Base-by-base conservation (phyloP, 2,797 vertebrate genomes). In the Monodelphis domestica region DNA sequence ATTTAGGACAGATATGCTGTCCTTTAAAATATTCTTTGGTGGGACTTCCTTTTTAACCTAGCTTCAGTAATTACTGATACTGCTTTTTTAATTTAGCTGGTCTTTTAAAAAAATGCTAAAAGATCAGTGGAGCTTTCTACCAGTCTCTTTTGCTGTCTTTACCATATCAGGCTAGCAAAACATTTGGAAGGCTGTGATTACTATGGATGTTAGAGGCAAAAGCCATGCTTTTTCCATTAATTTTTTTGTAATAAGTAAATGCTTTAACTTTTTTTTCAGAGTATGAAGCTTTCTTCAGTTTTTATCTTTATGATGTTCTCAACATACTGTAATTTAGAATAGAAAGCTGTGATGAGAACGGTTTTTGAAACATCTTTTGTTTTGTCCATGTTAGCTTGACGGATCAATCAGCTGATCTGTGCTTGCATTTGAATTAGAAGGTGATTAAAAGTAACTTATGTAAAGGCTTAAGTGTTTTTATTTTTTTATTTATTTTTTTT, bases 401-500 rank as follows among this genome's bases (percentile, higher is more conserved):
- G 21, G 30, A 50, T 9, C 24, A 50, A 10, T 9, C 38, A 84
- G 10, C 21, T 50, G 4, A 50, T 11, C 7, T 26, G 21, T 84
- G 7, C 21, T 50, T 84, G 3, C 3, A 50, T 84, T 84, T 45
- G 24, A 84, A 45, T 78, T 84, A 26, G 38, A 26, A 70, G 15
- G 63, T 70, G 63, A 38, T 38, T n/a, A 70, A 70, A 70, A 70
- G n/a, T 70, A 70, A 70, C 63, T 70, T 70, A 26, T 26, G 11
- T 84, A 84, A n/a, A 50, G 7, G n/a, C 59, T 26, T 45, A 50
- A 84, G 38, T 38, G 38, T 84, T 84, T 84, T 84, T 84, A 84
- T 84, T 45, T 84, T 84, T 84, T 84, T 84, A 84, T 84, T 45
- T n/a, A n/a, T n/a, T n/a, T n/a, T n/a, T n/a, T n/a, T n/a, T n/a